These are phyloP conservation scores for Lepidocyrtinus sp. DNA, from an alignment of 2,888 invertebrate genomes.

Conservation along the genomic window DNA sequence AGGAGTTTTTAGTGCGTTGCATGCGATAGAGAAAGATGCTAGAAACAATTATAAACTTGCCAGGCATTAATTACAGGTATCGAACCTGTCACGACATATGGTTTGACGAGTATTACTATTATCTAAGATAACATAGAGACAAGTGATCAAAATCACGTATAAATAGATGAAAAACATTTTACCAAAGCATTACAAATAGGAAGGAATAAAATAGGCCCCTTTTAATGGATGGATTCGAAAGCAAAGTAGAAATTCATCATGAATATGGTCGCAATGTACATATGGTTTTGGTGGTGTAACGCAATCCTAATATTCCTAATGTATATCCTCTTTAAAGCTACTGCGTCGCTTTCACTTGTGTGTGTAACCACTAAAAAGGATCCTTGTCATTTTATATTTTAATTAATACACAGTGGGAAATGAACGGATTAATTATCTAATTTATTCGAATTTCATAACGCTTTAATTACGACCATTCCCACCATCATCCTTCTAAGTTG, in stretches of 20 bases:
- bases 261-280: background rate
- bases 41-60: conserved; percentile 52
- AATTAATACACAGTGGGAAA: conserved; percentile 50
- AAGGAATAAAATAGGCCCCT: background rate
- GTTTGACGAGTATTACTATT: conserved; percentile 33
- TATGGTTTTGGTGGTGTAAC: no score
- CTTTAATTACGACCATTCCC: conserved; percentile 28
- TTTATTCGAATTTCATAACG: conserved; percentile 35
- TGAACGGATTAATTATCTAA: conserved; percentile 51
- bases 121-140: background rate
- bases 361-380: background rate
- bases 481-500: no score
- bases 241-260: no score
- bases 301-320: no score
- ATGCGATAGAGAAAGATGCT: background rate
- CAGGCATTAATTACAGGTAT: conserved; percentile 50
- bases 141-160: conserved; percentile 24
- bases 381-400: conserved; percentile 16
- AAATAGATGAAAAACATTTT: background rate
- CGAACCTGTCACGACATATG: conserved; percentile 56
- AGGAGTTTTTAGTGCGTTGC: background rate
- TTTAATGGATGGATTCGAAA: no score
- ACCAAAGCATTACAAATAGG: background rate
- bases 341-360: conserved; percentile 36
- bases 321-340: conserved; percentile 10